Base-by-base conservation (phyloP, 2,888 invertebrate species). In the Cenopis cana region DNA sequence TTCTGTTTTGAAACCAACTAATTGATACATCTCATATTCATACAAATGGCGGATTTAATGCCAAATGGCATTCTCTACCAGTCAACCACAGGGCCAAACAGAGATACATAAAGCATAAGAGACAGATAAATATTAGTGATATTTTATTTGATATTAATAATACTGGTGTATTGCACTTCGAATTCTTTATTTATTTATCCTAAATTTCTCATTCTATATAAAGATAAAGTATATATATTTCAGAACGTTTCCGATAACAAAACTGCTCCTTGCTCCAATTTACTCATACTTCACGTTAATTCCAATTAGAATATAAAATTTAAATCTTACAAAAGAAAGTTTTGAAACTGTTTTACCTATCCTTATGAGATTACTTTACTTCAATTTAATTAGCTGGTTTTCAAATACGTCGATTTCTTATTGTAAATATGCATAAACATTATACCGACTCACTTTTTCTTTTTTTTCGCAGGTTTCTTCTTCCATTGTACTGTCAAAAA, bases 401-500 rank as follows among this genome's bases (percentile, higher is more conserved):
- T 41, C 14, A 41, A 41, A 41, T 41, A 41, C 14, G 14, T 1
- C 24, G 14, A 5, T 41, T 5, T 14, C 0, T 41, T 14, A 3
- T n/a, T n/a, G n/a, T 41, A n/a, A 6, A 46, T 6, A 6, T n/a
- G 29, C 4, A 17, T 4, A 33, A 66, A 56, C 17, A 6, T 3
- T 33, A 56, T n/a, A 46, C 33, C 17, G 50, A 49, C 6, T 29
- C 18, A n/a, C n/a, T n/a, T n/a, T n/a, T n/a, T n/a, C n/a, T n/a
- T 24, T 68, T 68, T 36, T 14, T 18, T 46, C n/a, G 36, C 24
- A 17, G 20, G 46, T 61, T 56, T 62, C 54, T 56, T 65, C 50
- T 69, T 69, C 36, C 57, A 24, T 33, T 49, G 14, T 41, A 52
- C 52, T 46, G 65, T 59, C 50, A 67, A 61, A 71, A 66, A 71